Percentiles rank a stretch among this genome's conserved stretches.
These are phyloP conservation scores for Ictidomys tridecemlineatus DNA, from an alignment of 2,113 vertebrate genomes.

Conservation along the genomic window DNA sequence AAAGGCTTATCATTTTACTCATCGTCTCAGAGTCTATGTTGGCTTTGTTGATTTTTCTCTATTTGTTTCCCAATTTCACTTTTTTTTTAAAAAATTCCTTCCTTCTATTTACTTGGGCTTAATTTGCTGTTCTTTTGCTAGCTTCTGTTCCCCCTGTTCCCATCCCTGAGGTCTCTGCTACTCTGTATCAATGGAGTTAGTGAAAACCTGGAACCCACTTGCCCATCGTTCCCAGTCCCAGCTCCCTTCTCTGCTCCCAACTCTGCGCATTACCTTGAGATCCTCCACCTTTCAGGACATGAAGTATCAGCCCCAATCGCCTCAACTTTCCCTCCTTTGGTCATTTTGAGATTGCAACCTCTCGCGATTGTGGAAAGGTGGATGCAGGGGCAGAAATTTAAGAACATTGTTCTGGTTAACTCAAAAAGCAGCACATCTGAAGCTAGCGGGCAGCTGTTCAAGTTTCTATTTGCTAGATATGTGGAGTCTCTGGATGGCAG, in stretches of 20 bases:
- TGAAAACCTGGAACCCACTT: not conserved
- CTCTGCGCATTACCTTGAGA: not conserved
- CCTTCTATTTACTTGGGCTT: not conserved
- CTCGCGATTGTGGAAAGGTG: not conserved
- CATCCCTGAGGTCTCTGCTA: not conserved
- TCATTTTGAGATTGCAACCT: not conserved
- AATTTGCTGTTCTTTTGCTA: not conserved
- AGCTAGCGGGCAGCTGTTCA: not conserved
- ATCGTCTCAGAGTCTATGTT: not conserved
- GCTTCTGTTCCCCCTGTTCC: not conserved
- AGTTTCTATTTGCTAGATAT: not conserved
- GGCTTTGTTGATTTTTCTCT: slow-evolving; percentile 22
- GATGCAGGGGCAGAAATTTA: not conserved
- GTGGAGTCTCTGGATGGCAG: not conserved
- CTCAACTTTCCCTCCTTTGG: not conserved
- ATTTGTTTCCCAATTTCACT: slow-evolving; percentile 19
- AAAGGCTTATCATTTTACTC: not conserved
- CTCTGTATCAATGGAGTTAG: not conserved
- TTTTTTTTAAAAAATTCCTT: slow-evolving; percentile 6
- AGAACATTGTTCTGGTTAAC: not conserved
- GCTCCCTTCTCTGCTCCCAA: not conserved
- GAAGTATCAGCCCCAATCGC: too few relatives aligned
- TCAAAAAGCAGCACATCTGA: not conserved
- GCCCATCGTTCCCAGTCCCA: rapidly evolving
- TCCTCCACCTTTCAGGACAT: not conserved